Percentiles rank a stretch among this genome's conserved stretches.
phyloP scores from a whole-genome alignment of 2,113 vertebrate species.

The Dasypus novemcinctus region DNA sequence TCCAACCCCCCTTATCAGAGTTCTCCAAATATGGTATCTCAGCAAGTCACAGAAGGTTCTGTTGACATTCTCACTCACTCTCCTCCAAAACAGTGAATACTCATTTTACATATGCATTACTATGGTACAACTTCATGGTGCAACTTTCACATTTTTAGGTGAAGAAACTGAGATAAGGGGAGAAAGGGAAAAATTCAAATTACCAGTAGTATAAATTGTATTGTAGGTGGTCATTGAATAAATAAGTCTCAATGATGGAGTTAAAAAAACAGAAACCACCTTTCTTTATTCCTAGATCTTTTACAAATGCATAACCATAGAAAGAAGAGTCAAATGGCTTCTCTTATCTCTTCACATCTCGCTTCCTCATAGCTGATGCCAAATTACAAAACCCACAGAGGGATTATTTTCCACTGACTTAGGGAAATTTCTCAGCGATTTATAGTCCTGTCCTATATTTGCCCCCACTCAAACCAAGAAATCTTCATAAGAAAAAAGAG shows the following conservation, averaged over 20 bases:
- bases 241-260: not conserved
- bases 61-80: not conserved
- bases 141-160: not conserved
- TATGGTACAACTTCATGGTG: not conserved
- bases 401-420: not conserved
- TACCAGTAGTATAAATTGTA: not conserved
- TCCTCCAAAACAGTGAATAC: not conserved
- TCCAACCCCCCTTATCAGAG: not conserved
- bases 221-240: not conserved
- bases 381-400: not conserved
- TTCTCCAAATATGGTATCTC: not conserved
- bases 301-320: not conserved
- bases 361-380: not conserved
- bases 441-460: not conserved
- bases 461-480: slow-evolving; percentile 22
- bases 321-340: not conserved
- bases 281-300: not conserved
- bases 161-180: not conserved
- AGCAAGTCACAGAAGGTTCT: not conserved
- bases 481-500: not conserved
- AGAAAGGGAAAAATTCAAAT: not conserved
- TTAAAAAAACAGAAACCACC: not conserved
- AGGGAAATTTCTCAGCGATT: not conserved
- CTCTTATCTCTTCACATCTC: not conserved
- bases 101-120: not conserved